Base-by-base conservation (phyloP, 1,140 invertebrate species). In the Plectrocnemia conspersa region DNA sequence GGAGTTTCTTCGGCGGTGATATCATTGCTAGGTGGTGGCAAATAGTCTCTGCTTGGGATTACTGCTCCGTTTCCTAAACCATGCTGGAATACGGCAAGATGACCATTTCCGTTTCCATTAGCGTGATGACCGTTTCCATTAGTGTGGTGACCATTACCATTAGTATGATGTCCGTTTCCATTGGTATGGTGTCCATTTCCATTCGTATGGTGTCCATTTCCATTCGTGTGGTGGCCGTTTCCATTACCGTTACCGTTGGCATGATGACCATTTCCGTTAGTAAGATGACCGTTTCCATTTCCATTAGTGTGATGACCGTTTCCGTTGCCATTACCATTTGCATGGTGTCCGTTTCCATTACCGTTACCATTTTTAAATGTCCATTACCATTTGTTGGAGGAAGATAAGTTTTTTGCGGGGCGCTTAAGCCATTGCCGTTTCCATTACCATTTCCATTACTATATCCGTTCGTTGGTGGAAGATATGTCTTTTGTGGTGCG, bases 321-420 rank as follows among this genome's bases (percentile, higher is more conserved):
- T 40, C 49, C 49, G 29, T 41, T 41, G 7, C 23, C 18, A n/a
- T 49, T 41, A 29, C 52, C 52, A 40, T 52, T 52, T 10, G 36
- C 24, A 19, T 29, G 23, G 19, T 22, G 33, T 36, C 21, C 36
- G 10, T 33, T 42, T 10, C 41, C 29, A 11, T 24, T 24, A 7
- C 35, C 35, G 13, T 38, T 38, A 5, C 35, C 35, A 25, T 49
- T 49, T 3, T 24, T n/a, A 33, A n/a, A 35, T 24, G 23, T 36
- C 32, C 48, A 50, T 36, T 38, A 7, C 22, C 22, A 24, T 25
- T 7, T 40, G 7, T 24, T 2, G 19, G 21, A 3, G 40, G 40
- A 10, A 42, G 25, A 19, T 42, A 42, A 10, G 40, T 23, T 24
- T 23, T 42, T 24, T 42, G 40, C 2, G 40, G 40, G 7, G 40